phyloP scores from a whole-genome alignment of 1,140 invertebrate genomes.

The Hermatobates lingyangjiaoensis region DNA sequence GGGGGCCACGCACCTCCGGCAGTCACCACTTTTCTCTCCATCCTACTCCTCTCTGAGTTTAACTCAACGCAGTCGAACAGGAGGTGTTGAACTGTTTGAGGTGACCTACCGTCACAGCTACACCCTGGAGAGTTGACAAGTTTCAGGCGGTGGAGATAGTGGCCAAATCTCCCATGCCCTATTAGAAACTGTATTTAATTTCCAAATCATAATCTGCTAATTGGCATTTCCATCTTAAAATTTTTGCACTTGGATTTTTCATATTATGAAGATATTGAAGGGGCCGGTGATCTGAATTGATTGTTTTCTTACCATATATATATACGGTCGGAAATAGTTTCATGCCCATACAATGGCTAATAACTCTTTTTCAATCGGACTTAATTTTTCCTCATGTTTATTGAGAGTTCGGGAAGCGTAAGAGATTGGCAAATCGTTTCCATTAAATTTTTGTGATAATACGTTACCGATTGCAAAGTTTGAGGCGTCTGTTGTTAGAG shows the following conservation, averaged over 20 bases:
- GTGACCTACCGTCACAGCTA: no score
- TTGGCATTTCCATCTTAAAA: constrained; percentile 15
- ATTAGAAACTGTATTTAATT: no score
- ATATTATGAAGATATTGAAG: constrained; percentile 24
- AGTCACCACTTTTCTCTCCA: no score
- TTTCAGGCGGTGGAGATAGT: no score
- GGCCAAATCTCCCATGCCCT: no score
- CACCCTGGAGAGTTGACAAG: no score
- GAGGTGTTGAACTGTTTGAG: no score
- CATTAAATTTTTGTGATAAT: constrained; percentile 19
- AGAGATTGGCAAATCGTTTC: constrained; percentile 19
- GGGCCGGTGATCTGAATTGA: constrained; percentile 31
- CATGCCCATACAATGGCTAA: constrained; percentile 30
- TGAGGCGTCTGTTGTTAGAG: constrained; percentile 24
- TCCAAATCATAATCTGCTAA: constrained; percentile 14
- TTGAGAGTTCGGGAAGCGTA: constrained; percentile 20
- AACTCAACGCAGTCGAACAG: no score
- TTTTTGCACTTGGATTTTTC: constrained; percentile 18
- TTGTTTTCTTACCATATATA: constrained; percentile 25
- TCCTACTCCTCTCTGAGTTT: no score
- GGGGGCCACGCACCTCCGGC: no score
- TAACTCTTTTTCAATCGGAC: constrained; percentile 26
- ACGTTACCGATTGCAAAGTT: constrained; percentile 21
- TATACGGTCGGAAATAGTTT: constrained; percentile 26
- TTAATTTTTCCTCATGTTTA: constrained; percentile 18